Evolutionary conservation across 2,888 invertebrate genomes (phyloP), one percentile per base, ranked within the genome.

Genomic region (Prenolepis imparis): DNA sequence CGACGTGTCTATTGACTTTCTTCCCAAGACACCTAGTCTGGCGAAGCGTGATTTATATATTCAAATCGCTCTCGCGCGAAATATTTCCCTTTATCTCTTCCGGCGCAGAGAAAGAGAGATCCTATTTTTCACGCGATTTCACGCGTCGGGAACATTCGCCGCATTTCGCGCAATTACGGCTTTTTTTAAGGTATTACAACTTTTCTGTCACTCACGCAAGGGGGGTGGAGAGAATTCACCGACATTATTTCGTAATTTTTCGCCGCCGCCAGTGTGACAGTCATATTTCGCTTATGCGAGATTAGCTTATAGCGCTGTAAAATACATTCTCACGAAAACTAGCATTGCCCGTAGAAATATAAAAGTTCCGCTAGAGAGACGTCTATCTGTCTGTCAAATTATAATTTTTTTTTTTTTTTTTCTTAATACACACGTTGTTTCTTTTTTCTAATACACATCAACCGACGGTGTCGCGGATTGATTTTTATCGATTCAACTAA

Each of bases 31-130:
- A n/a, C 28, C 48, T n/a, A 48, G 59, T 59, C 59, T 78, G 44
- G 70, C 18, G 41, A 21, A 57, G 70, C 70, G 70, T 70, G 78
- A 78, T 78, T 78, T 78, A 78, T 78, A 48, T 8, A 80, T 80
- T 80, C 78, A 72, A 72, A 80, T 44, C 52, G 36, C 57, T 70
- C 57, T 59, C 57, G n/a, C n/a, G 70, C 78, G 78, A 78, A 70
- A 78, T 32, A 57, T 78, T 59, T 59, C 41, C 57, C 78, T 59
- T 59, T 78, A 70, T 70, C 41, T 52, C n/a, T 21, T 41, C 44
- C 21, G 48, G 6, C 21, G 44, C 28, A 1, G 28, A 28, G 3
- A 3, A 28, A 28, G 28, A 28, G 44, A 18, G 21, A 80, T 80
- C 21, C 72, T 44, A 80, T 72, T 72, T 80, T 59, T 80, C 72